phyloP scores from a whole-genome alignment of 1,140 invertebrate genomes.

The Dreissena rostriformis region DNA sequence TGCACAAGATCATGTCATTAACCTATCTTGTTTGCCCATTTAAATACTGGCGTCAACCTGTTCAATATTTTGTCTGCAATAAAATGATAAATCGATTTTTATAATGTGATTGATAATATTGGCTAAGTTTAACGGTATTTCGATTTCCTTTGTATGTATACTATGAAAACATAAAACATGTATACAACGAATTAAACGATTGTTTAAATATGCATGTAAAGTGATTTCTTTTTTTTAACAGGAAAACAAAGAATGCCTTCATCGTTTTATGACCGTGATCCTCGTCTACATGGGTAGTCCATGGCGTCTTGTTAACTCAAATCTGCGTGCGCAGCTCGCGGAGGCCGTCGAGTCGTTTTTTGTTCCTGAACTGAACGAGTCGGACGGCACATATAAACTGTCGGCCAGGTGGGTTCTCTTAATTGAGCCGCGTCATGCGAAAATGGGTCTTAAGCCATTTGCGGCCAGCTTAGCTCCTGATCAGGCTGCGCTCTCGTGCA shows the following conservation, averaged over 20 bases:
- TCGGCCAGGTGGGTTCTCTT: constrained; percentile 6
- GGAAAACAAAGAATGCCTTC: not conserved
- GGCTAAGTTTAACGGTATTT: too few relatives aligned
- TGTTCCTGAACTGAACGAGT: constrained; percentile 66
- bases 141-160: too few relatives aligned
- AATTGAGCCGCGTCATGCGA: not conserved
- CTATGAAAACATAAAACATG: too few relatives aligned
- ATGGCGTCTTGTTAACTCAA: constrained; percentile 93
- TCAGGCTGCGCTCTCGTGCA: too few relatives aligned
- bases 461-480: too few relatives aligned
- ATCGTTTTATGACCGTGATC: constrained; percentile 87
- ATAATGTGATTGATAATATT: too few relatives aligned
- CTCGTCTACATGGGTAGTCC: constrained; percentile 89
- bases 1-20: not conserved
- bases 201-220: too few relatives aligned
- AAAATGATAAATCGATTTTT: too few relatives aligned
- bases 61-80: too few relatives aligned
- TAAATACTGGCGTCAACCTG: too few relatives aligned
- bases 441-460: too few relatives aligned
- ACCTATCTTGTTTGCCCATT: not conserved
- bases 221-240: not conserved
- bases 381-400: constrained; percentile 15
- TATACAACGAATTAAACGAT: too few relatives aligned
- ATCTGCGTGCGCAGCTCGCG: constrained; percentile 93
- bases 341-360: constrained; percentile 92